Evolutionary conservation across 2,797 vertebrate genomes (phyloP), one percentile per base, ranked within the genome.

Genomic region (Brachyalestes nurse): DNA sequence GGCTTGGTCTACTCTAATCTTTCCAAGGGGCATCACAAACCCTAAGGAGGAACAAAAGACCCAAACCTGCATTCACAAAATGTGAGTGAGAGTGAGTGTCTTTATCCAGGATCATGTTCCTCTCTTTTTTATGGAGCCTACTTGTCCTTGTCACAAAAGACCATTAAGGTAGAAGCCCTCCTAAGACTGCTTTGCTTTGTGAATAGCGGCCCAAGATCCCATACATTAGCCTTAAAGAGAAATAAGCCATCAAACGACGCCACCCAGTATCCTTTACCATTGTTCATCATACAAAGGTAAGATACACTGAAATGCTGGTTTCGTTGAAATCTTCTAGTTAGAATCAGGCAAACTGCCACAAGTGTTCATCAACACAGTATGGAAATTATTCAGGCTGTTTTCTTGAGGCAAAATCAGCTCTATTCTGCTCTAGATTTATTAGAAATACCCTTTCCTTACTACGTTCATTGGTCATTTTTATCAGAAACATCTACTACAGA

Each of bases 51-150:
- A 72, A 72, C 69, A 53, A 34, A 72, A 72, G 47, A 19, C 49
- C 23, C 53, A 21, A 21, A 6, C n/a, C 38, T 69, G 23, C 21
- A 53, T 51, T 51, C 69, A 71, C 40, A 28, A 71, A 51, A 14
- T 8, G 70, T 47, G 34, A 53, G 25, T n/a, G 71, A 51, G 25
- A 17, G 70, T 47, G 34, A 53, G 25, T n/a, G 71, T 10, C 28
- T 21, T 58, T 57, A 58, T 73, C 28, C 19, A 7, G 71, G 53
- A 73, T 73, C 53, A 34, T 55, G 21, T 58, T 73, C 3, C 71
- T 58, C 28, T 17, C 53, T 58, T 58, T 49, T 38, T 17, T 19
- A 72, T 8, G 13, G 47, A 16, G 16, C 21, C n/a, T 72, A 57
- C 70, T 34, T 38, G 51, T 23, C 8, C 53, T 58, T 34, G 25